phyloP scores from a whole-genome alignment of 2,888 invertebrate genomes.

The Rhaphigaster nebulosa region DNA sequence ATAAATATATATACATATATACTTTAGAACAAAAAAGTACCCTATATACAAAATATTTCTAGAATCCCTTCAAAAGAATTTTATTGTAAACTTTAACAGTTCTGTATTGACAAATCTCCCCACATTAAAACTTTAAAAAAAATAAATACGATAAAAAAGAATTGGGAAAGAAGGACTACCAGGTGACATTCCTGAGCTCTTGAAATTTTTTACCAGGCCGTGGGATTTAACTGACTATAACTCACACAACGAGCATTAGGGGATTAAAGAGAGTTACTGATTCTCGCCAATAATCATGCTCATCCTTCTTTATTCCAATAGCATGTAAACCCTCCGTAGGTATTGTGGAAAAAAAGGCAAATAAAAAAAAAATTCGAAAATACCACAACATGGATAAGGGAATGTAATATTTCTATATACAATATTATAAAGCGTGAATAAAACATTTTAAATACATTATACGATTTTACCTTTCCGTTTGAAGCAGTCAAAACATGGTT shows the following conservation, averaged over 20 bases:
- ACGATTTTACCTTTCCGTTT: background rate
- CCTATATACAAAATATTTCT: no score
- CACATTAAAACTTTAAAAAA: background rate
- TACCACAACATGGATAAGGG: background rate
- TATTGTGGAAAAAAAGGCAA: background rate
- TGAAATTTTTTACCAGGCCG: background rate
- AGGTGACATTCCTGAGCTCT: conserved; percentile 2
- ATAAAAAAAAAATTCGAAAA: background rate
- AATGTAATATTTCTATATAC: background rate
- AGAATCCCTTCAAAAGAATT: background rate
- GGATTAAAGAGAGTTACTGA: conserved; percentile 17
- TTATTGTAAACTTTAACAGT: background rate
- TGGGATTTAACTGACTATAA: conserved; percentile 20
- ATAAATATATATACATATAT: no score
- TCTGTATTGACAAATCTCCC: background rate
- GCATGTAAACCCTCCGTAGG: conserved; percentile 4
- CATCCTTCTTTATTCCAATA: conserved; percentile 13
- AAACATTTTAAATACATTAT: background rate
- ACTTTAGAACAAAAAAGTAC: no score
- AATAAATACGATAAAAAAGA: background rate
- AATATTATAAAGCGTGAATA: background rate
- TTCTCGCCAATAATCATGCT: conserved; percentile 11
- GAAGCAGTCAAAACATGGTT: background rate
- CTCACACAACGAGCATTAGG: background rate
- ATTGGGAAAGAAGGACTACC: background rate